Evolutionary conservation across 2,797 vertebrate species (phyloP).

Genomic region (Eurystomus glaucurus): DNA sequence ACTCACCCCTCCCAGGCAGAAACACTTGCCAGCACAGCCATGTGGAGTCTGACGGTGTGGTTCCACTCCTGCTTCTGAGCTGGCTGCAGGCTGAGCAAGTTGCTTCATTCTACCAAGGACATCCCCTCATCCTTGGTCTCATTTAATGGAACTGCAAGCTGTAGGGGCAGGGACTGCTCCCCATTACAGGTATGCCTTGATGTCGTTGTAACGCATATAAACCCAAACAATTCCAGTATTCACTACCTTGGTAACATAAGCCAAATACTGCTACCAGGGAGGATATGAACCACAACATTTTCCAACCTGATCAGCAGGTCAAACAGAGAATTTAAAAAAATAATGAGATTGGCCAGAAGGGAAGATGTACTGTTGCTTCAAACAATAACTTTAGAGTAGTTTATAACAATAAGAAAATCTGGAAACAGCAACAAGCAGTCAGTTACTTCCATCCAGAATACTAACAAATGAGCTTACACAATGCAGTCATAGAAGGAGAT

Average conservation of each 20-base stretch:
- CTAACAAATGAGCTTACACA: not conserved
- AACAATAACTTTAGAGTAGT: not conserved
- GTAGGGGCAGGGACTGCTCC: not conserved
- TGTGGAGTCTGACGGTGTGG: fast-evolving
- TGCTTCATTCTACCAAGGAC: not conserved
- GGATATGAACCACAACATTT: not conserved
- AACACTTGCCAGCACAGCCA: fast-evolving
- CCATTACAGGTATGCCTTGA: not conserved
- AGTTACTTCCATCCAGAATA: not conserved
- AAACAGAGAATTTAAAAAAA: not conserved
- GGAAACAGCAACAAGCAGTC: not conserved
- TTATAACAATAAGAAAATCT: not conserved
- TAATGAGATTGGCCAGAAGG: not conserved
- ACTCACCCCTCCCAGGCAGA: not conserved
- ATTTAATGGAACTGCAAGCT: not conserved
- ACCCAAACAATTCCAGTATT: not conserved
- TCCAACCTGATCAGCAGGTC: not conserved
- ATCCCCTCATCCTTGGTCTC: not conserved
- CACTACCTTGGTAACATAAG: not conserved
- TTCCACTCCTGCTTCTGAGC: not conserved
- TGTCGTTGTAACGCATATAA: not conserved
- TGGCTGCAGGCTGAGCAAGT: not conserved
- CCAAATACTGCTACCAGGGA: not conserved
- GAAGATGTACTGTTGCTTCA: not conserved
- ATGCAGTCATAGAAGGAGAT: not conserved